Percentiles rank a stretch among this genome's conserved stretches.
Evolutionary conservation across 2,113 vertebrate genomes (phyloP).

Genomic region (Cephalopholis sonnerati): DNA sequence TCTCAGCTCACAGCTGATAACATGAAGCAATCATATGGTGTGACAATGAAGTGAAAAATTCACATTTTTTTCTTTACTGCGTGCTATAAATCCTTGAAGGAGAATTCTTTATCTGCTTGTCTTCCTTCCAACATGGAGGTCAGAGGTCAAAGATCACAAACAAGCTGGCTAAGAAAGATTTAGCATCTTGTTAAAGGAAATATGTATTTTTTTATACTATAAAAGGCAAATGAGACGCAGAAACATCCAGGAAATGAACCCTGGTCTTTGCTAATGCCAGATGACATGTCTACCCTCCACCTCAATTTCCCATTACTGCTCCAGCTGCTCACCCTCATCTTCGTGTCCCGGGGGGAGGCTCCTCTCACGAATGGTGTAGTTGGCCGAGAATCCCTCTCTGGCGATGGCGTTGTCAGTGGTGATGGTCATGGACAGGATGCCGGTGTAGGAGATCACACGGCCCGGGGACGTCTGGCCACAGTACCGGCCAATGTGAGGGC

Average conservation of each 20-base stretch:
- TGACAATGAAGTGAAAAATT: neutral
- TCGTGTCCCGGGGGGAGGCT: slow-evolving; percentile 79
- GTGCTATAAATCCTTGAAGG: neutral
- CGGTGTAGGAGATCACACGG: slow-evolving; percentile 92
- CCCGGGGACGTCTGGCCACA: slow-evolving; percentile 95
- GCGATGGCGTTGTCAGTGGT: slow-evolving; percentile 97
- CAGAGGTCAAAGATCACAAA: slow-evolving; percentile 26
- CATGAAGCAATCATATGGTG: too few species aligned
- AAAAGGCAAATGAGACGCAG: neutral
- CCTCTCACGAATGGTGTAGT: slow-evolving; percentile 92
- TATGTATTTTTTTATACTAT: neutral
- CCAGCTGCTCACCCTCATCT: slow-evolving; percentile 87
- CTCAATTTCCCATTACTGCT: neutral
- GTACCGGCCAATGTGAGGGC: slow-evolving; percentile 95
- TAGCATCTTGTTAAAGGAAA: neutral
- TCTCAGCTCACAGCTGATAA: neutral
- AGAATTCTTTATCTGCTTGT: neutral
- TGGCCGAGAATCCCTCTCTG: slow-evolving; percentile 96
- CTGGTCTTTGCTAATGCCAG: neutral
- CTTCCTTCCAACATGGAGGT: neutral
- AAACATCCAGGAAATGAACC: neutral
- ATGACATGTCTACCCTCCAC: neutral
- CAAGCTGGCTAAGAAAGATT: neutral
- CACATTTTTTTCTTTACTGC: neutral
- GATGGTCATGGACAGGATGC: slow-evolving; percentile 96